Conservation (phyloP, 2,888 invertebrate genomes). For the Drosophila kuntzei region DNA sequence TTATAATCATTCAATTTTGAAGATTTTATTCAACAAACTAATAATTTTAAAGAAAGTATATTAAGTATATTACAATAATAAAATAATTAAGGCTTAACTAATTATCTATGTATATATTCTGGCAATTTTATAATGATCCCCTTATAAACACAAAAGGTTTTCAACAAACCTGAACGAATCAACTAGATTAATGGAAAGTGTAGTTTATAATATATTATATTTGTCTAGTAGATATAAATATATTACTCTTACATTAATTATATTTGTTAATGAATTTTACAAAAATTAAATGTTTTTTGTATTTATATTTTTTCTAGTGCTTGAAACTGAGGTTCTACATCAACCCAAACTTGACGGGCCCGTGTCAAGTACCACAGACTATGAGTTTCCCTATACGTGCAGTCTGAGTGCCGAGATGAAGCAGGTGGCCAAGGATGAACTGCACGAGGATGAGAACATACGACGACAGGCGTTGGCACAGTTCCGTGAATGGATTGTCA, state of each 20-base stretch:
- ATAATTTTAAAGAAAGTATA: too few species aligned
- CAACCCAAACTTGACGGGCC: conserved; percentile 80
- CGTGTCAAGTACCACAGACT: conserved; percentile 76
- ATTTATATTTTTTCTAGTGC: conserved; percentile 77
- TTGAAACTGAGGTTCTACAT: conserved; percentile 84
- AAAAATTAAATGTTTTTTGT: not conserved
- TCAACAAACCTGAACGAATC: not conserved
- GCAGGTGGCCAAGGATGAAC: conserved; percentile 89
- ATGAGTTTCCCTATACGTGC: conserved; percentile 83
- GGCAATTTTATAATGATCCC: not conserved
- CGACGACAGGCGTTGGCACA: conserved; percentile 91
- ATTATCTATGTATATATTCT: not conserved
- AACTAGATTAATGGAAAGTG: not conserved
- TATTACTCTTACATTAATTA: not conserved
- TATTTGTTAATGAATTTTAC: conserved; percentile 1
- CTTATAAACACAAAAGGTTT: not conserved
- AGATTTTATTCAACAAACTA: not conserved
- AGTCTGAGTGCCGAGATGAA: conserved; percentile 85
- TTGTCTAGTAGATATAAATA: not conserved
- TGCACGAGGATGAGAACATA: conserved; percentile 92
- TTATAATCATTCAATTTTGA: not conserved
- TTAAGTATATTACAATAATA: not conserved
- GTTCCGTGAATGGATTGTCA: conserved; percentile 93
- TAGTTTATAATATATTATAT: not conserved
- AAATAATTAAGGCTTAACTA: not conserved